Evolutionary conservation across 2,113 vertebrate genomes (phyloP), one percentile per base, ranked within the genome.

Genomic region (Myanophis thanlyinensis): DNA sequence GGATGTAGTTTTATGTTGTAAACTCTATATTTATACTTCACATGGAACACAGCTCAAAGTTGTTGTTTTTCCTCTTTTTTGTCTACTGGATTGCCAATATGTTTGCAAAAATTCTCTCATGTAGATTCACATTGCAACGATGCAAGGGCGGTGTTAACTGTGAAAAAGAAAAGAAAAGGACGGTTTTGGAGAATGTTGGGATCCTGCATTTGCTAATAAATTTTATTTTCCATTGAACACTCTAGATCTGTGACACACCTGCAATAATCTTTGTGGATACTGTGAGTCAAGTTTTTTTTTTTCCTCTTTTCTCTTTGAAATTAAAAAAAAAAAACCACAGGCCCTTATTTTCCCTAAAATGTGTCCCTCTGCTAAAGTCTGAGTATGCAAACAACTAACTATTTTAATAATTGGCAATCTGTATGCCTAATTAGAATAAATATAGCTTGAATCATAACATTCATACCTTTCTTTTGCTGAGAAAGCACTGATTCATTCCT

Each of bases 401-500:
- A 10, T 25, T 54, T 88, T 51, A 84, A 93, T 56, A 88, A 91
- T 84, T 91, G 92, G 85, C 86, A 93, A 91, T 93, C 84, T 93
- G 89, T 44, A 93, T 91, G 62, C 40, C 47, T 90, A 87, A 88
- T 93, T 93, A 48, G 59, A 73, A 54, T 47, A 67, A 56, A 59
- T 88, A 18, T 15, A 54, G 30, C 86, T 93, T 88, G 86, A 80
- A 93, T 88, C n/a, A 44, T 91, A 84, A 52, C 87, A 85, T 67
- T 18, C 62, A 35, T 67, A 67, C 62, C 30, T 67, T 67, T 67
- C 30, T 67, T 67, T 67, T 67, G 62, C 62, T 18, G 62, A 67
- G 30, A 67, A 67, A 35, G 62, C 88, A 56, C 89, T 90, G 84
- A 90, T 47, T 12, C 49, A 49, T 54, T 12, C 23, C 59, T 56